Conservation (phyloP, 2,888 invertebrate genomes). For the Nephrotoma appendiculata region DNA sequence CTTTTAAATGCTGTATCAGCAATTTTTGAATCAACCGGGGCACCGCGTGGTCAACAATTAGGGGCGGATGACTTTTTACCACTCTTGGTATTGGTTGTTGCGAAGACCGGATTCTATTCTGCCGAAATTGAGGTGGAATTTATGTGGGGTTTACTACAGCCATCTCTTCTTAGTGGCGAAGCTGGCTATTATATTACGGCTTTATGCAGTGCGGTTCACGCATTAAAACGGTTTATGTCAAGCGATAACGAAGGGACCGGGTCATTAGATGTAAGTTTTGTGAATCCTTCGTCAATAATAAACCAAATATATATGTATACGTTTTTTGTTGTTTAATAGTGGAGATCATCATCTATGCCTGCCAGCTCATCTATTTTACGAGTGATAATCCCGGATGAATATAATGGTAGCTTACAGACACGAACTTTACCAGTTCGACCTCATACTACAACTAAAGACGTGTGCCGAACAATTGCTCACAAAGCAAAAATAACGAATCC, state of each 20-base stretch:
- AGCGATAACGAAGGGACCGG: slow-evolving; percentile 30
- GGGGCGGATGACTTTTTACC: slow-evolving; percentile 86
- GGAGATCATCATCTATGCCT: slow-evolving; percentile 40
- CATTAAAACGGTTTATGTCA: slow-evolving; percentile 31
- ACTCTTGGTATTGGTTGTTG: slow-evolving; percentile 80
- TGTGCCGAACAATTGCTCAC: slow-evolving; percentile 89
- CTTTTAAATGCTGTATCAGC: slow-evolving; percentile 77
- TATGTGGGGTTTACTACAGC: slow-evolving; percentile 89
- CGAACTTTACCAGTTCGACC: slow-evolving; percentile 87
- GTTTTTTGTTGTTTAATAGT: slow-evolving; percentile 19
- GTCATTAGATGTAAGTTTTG: slow-evolving; percentile 27
- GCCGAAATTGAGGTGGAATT: slow-evolving; percentile 93
- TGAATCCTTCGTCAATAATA: too few relatives aligned
- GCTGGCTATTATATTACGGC: slow-evolving; percentile 92
- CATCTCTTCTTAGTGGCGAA: slow-evolving; percentile 79
- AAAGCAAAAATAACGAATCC: slow-evolving; percentile 92
- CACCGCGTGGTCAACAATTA: slow-evolving; percentile 33
- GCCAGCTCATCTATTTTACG: slow-evolving; percentile 61
- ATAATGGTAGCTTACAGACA: slow-evolving; percentile 79
- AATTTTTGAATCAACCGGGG: slow-evolving; percentile 57
- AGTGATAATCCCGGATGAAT: slow-evolving; percentile 87
- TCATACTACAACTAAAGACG: slow-evolving; percentile 82
- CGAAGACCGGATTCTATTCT: slow-evolving; percentile 76
- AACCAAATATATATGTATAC: too few relatives aligned
- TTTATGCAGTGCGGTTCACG: slow-evolving; percentile 72